phyloP scores from a whole-genome alignment of 2,113 vertebrate genomes.

The Tragelaphus buxtoni region DNA sequence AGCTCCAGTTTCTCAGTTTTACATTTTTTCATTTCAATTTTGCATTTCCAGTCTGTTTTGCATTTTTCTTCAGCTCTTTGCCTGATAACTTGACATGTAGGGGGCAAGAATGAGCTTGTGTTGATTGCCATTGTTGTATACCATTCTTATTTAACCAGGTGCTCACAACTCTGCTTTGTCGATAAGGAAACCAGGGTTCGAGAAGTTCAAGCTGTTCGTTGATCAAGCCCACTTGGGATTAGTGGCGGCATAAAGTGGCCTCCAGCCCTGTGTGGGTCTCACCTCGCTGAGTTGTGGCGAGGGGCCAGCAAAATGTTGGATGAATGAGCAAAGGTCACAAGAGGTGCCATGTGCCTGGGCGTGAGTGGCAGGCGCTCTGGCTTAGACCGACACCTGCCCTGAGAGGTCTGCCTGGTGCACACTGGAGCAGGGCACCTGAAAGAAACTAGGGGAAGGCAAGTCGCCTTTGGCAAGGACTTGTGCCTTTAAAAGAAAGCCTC shows the following conservation, averaged over 20 bases:
- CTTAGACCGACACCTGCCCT: neutral
- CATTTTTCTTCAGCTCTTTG: neutral
- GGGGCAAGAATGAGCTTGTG: neutral
- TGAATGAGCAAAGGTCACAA: neutral
- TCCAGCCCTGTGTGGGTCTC: neutral
- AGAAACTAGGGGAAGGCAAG: neutral
- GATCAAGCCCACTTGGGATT: neutral
- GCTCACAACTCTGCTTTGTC: neutral
- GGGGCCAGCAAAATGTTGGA: neutral
- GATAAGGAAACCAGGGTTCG: neutral
- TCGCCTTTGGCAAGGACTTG: neutral
- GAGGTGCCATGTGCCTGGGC: neutral
- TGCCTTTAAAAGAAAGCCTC: constrained; percentile 13
- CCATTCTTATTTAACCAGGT: neutral
- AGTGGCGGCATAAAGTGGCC: neutral
- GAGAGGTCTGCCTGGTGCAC: neutral
- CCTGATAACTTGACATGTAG: neutral
- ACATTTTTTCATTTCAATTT: neutral
- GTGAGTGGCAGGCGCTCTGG: neutral
- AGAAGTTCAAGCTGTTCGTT: neutral
- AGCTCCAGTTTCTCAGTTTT: neutral
- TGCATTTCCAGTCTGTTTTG: neutral
- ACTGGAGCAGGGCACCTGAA: neutral
- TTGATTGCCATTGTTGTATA: neutral
- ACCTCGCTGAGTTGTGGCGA: neutral